Base-by-base conservation (phyloP, 2,888 invertebrate genomes). In the Candidula unifasciata region DNA sequence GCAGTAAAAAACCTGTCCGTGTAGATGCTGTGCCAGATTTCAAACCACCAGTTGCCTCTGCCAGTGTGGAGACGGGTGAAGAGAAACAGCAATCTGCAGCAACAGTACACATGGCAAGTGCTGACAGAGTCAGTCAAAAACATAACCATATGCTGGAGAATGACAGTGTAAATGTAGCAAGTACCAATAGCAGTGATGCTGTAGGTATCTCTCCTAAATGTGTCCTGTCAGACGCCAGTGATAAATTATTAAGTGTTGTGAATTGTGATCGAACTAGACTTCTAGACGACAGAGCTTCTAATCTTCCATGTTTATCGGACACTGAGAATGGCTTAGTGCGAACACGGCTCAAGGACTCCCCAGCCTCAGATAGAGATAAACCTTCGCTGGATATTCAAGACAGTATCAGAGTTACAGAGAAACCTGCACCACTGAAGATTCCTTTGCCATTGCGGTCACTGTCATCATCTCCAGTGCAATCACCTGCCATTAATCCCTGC, bases 401-500 rank as follows among this genome's bases (percentile, higher is more conserved):
- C 13, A 68, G 73, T 68, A 52, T 27, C 52, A 82, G 64, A 30
- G n/a, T 37, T 33, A 82, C 24, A 77, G 77, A 82, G 33, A 76
- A 71, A 27, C 69, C 82, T 68, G 8, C 52, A 27, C 30, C 77
- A 30, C 37, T 77, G 13, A 82, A 66, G 66, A 52, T 82, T 60
- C 57, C 80, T 33, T 18, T 60, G 33, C 30, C 73, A 54, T 68
- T 30, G 30, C 33, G 57, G 18, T 33, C 74, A 30, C 37, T 74
- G 30, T 3, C 74, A 27, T 68, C 80, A 44, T 60, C 73, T 13
- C 57, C 57, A 57, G 52, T 30, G 44, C 66, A 71, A 10, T 71
- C 71, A 33, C 84, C 69, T 69, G 83, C 78, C 37, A 27, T 30
- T n/a, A 60, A 30, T 77, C 79, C 83, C 35, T 54, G 54, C 74